These are phyloP conservation scores for Nesometra sesokonis DNA, from an alignment of 35 echinoderm and acorn worm genomes.

Conservation along the genomic window DNA sequence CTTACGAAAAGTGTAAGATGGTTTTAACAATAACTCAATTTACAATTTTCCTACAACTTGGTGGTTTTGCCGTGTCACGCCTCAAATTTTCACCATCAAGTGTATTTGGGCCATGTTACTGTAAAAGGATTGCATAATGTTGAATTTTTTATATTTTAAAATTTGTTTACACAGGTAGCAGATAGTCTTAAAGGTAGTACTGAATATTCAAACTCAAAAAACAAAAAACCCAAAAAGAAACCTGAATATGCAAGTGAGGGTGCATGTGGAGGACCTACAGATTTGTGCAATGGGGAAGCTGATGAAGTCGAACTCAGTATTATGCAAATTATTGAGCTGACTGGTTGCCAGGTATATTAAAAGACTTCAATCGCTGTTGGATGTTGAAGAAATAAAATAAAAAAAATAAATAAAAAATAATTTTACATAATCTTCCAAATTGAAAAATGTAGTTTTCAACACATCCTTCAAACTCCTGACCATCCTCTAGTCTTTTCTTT, in stretches of 20 bases:
- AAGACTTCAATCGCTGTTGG: no score
- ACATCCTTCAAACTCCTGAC: no score
- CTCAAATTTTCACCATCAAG: no score
- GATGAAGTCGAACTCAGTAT: constrained; percentile 37
- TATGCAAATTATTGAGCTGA: constrained; percentile 59
- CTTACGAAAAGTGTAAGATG: no score
- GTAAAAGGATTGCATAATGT: not conserved
- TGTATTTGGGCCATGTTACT: no score
- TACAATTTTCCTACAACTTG: no score
- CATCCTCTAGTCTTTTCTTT: no score
- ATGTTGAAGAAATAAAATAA: no score
- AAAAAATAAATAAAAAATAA: not conserved
- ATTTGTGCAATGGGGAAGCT: constrained; percentile 11
- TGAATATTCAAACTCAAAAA: not conserved
- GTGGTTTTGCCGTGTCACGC: no score
- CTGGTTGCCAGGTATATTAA: constrained; percentile 69
- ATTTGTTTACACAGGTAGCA: not conserved
- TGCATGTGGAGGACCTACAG: constrained; percentile 9
- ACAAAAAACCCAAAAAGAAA: not conserved
- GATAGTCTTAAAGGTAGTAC: not conserved
- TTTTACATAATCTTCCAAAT: not conserved
- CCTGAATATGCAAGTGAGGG: not conserved
- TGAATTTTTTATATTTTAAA: no score
- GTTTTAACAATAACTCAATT: no score
- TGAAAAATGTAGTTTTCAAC: not conserved